Evolutionary conservation across 2,113 vertebrate species (phyloP).

Genomic region (Hemibagrus wyckioides): DNA sequence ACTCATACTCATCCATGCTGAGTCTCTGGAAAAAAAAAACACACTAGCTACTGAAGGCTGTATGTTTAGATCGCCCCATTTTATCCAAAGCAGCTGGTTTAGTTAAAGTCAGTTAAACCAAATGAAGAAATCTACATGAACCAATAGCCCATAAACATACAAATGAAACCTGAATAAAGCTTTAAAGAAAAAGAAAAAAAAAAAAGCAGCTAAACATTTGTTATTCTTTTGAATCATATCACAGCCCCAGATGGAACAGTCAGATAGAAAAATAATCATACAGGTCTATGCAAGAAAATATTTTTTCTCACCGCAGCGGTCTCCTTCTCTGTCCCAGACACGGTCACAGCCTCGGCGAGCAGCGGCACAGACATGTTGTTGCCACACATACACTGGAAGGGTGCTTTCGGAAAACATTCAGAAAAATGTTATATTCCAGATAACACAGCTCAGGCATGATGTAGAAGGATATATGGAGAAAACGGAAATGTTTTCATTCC

Average conservation of each 20-base stretch:
- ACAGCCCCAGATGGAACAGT: not conserved
- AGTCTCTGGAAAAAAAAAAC: not conserved
- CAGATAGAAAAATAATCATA: not conserved
- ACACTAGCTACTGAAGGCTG: not conserved
- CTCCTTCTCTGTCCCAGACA: slow-evolving; percentile 94
- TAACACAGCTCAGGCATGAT: not conserved
- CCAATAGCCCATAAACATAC: not conserved
- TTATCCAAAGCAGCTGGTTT: not conserved
- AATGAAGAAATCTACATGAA: not conserved
- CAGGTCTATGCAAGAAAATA: not conserved
- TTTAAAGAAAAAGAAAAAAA: not conserved
- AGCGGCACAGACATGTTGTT: slow-evolving; percentile 99
- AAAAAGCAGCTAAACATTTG: not conserved
- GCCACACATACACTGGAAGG: slow-evolving; percentile 96
- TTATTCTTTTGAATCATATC: not conserved
- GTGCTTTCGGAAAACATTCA: slow-evolving; percentile 56
- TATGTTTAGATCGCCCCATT: not conserved
- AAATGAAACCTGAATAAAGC: not conserved
- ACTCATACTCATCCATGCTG: not conserved
- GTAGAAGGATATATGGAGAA: not conserved
- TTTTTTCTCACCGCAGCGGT: slow-evolving; percentile 88
- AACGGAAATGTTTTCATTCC: not conserved
- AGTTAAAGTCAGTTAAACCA: not conserved
- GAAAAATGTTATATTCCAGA: not conserved
- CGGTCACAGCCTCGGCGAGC: slow-evolving; percentile 93